These are phyloP conservation scores for Enteromius paludinosus DNA, from an alignment of 2,797 vertebrate species.

Conservation along the genomic window DNA sequence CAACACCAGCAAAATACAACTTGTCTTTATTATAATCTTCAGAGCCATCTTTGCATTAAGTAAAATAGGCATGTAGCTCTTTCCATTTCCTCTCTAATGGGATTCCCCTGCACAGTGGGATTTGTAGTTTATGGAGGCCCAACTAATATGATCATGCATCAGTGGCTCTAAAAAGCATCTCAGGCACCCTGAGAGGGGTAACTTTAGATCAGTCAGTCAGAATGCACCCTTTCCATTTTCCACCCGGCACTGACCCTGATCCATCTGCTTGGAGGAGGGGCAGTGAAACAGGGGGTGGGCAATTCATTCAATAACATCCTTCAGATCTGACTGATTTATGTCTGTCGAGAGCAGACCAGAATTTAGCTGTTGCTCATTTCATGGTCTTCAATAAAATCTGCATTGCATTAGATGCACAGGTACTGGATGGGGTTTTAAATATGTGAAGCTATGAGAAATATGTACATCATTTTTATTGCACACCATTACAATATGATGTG, in stretches of 20 bases:
- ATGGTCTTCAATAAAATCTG: background rate
- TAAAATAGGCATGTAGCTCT: background rate
- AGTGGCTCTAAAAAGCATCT: slow-evolving; percentile 53
- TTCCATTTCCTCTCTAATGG: background rate
- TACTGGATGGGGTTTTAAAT: background rate
- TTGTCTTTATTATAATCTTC: background rate
- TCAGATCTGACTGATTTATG: background rate
- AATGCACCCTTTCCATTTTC: slow-evolving; percentile 48
- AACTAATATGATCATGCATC: slow-evolving; percentile 52
- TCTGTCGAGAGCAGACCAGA: background rate
- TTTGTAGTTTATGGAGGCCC: slow-evolving; percentile 19
- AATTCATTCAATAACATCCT: slow-evolving; percentile 20
- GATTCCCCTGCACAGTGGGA: background rate
- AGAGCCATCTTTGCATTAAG: background rate
- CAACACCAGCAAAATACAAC: background rate
- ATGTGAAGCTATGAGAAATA: background rate
- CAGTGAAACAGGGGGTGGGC: background rate
- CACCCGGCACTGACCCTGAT: slow-evolving; percentile 69
- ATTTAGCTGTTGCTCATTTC: slow-evolving; percentile 6
- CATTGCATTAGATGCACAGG: background rate
- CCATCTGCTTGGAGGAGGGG: slow-evolving; percentile 50
- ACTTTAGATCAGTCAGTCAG: slow-evolving; percentile 56
- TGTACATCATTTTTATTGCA: background rate
- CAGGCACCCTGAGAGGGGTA: slow-evolving; percentile 51
- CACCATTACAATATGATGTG: background rate